A percentile compares a stretch with the other conserved stretches of the same genome.
Conservation (phyloP, 2,888 invertebrate genomes). For the Vandiemenella viatica region DNA sequence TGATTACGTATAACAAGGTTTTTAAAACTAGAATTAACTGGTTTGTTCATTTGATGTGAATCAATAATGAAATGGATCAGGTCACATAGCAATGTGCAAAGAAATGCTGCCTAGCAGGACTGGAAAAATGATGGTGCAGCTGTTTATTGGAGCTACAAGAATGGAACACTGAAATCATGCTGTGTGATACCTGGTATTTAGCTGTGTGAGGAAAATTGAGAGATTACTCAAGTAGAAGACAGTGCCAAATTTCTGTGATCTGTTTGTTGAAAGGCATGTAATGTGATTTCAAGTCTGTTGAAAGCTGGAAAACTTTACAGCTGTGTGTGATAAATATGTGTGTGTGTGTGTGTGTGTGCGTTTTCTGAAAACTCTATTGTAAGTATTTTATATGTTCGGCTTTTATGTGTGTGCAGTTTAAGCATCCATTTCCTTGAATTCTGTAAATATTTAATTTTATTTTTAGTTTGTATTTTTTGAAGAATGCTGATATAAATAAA, state of each 20-base stretch:
- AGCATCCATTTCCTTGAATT: background rate
- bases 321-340: background rate
- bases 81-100: no score
- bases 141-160: no score
- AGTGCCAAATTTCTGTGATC: constrained; percentile 5
- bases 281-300: background rate
- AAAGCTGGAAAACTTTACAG: background rate
- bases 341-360: background rate
- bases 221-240: background rate
- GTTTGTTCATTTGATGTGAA: no score
- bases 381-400: background rate
- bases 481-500: background rate
- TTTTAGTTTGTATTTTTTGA: background rate
- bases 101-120: no score
- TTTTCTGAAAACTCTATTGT: background rate
- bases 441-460: constrained; percentile 1
- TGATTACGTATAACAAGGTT: constrained; percentile 50
- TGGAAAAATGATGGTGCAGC: no score
- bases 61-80: no score
- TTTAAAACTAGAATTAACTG: background rate
- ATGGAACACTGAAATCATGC: no score
- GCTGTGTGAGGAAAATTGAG: background rate
- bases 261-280: background rate
- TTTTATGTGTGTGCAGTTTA: background rate
- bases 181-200: no score